Conservation (phyloP, 2,888 invertebrate genomes). For the Perithous albicinctus region DNA sequence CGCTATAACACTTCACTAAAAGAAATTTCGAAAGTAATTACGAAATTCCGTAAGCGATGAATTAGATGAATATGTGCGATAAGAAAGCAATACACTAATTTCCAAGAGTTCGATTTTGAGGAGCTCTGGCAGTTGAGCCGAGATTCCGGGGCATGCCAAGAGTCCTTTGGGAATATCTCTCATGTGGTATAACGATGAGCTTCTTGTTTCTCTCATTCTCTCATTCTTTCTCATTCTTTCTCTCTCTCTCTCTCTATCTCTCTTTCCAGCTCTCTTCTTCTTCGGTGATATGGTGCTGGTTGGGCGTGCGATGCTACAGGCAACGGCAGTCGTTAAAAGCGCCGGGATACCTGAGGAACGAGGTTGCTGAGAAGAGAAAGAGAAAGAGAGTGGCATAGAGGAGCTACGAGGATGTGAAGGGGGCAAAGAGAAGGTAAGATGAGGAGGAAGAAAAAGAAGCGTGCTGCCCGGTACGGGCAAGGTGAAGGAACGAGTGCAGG, state of each 20-base stretch:
- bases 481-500: slow-evolving; percentile 81
- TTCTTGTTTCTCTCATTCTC: slow-evolving; percentile 5
- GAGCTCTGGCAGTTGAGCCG: neutral
- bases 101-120: neutral
- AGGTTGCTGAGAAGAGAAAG: slow-evolving; percentile 75
- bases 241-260: slow-evolving; percentile 14
- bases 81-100: neutral
- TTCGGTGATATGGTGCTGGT: slow-evolving; percentile 56
- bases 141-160: neutral
- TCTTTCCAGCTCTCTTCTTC: slow-evolving; percentile 17
- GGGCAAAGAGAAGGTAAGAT: neutral
- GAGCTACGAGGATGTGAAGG: slow-evolving; percentile 10
- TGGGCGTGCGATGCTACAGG: slow-evolving; percentile 56
- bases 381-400: slow-evolving; percentile 19
- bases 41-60: neutral
- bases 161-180: slow-evolving; percentile 22
- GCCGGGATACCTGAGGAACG: slow-evolving; percentile 81
- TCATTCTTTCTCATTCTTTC: too few relatives aligned
- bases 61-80: neutral
- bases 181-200: neutral
- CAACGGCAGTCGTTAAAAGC: slow-evolving; percentile 76
- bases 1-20: neutral
- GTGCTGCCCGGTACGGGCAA: slow-evolving; percentile 67
- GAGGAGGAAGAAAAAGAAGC: slow-evolving; percentile 38
- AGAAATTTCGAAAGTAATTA: neutral